These are phyloP conservation scores for Lynx canadensis DNA, from an alignment of 2,113 vertebrate species.

Conservation along the genomic window DNA sequence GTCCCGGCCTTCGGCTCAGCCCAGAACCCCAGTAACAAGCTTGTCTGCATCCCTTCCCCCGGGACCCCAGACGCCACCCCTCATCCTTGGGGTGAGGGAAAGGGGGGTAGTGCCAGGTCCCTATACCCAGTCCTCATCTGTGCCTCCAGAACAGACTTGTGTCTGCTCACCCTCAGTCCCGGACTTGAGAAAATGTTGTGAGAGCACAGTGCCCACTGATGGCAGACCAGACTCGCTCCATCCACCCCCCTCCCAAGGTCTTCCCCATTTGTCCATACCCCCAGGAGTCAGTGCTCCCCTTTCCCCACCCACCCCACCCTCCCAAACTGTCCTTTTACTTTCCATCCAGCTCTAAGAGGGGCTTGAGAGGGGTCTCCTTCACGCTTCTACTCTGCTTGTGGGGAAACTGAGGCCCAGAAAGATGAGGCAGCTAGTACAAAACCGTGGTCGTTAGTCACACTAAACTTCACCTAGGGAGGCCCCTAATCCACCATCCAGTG, in stretches of 20 bases:
- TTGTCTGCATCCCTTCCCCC: neutral
- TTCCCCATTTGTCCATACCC: fast-evolving
- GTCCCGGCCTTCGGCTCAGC: neutral
- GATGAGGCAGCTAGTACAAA: neutral
- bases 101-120: neutral
- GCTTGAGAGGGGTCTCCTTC: neutral
- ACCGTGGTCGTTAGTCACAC: neutral
- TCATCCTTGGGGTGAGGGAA: neutral
- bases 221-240: neutral
- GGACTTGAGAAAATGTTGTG: neutral
- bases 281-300: too few relatives aligned
- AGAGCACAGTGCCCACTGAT: fast-evolving
- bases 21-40: neutral
- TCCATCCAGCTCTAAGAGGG: neutral
- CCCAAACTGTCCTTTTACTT: neutral
- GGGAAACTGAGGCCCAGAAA: neutral
- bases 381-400: neutral
- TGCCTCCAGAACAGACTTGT: neutral
- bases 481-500: neutral
- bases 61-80: neutral
- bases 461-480: neutral
- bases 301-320: neutral
- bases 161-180: neutral
- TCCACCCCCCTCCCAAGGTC: fast-evolving
- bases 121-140: neutral